These are phyloP conservation scores for Drosophila littoralis DNA, from an alignment of 1,140 invertebrate species.

Conservation along the genomic window DNA sequence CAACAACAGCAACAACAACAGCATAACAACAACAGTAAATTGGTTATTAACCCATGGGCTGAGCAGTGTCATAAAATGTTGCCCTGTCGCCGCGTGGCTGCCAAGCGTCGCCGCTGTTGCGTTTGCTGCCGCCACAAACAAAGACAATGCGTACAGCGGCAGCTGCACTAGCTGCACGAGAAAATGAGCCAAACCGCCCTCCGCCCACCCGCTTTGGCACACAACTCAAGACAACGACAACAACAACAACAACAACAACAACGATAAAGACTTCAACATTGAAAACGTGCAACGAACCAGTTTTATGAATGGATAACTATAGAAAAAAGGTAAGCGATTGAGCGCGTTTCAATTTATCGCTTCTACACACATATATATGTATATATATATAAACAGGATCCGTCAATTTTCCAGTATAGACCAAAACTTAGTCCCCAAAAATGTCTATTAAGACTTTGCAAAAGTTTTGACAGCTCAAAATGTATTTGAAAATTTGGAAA, in stretches of 20 bases:
- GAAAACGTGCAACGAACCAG: constrained; percentile 40
- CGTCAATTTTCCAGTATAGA: neutral
- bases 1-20: constrained; percentile 3
- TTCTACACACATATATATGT: no score
- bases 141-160: constrained; percentile 66
- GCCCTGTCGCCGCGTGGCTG: constrained; percentile 31
- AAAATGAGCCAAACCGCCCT: constrained; percentile 24
- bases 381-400: no score
- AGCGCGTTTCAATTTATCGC: neutral
- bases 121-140: constrained; percentile 71
- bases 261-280: constrained; percentile 30
- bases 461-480: no score
- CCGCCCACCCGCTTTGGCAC: constrained; percentile 29
- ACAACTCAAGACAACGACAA: constrained; percentile 27
- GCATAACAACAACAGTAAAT: constrained; percentile 5
- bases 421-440: no score
- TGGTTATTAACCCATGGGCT: constrained; percentile 19
- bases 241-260: constrained; percentile 31
- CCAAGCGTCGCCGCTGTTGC: constrained; percentile 71
- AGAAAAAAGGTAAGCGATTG: constrained; percentile 74
- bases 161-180: constrained; percentile 19
- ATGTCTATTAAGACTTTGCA: no score
- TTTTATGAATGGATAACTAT: constrained; percentile 82
- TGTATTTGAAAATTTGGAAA: no score
- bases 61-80: constrained; percentile 46